These are phyloP conservation scores for Agonopterix subpropinquella DNA, from an alignment of 2,888 invertebrate species.

Conservation along the genomic window DNA sequence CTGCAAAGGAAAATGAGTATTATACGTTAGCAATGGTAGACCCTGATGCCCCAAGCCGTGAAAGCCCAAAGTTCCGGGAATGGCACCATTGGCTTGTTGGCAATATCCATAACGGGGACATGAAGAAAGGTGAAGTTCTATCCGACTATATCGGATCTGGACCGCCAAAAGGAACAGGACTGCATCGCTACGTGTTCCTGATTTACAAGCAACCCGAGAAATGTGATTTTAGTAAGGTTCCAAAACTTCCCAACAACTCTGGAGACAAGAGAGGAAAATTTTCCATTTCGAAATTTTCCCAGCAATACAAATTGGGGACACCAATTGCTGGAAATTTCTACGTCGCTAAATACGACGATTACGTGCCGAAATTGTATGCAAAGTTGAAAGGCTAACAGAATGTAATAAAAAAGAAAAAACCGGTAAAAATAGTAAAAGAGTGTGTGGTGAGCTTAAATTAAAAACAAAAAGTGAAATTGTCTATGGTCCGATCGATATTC, in stretches of 20 bases:
- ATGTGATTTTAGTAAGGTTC: constrained; percentile 51
- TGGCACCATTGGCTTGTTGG: constrained; percentile 88
- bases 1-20: constrained; percentile 70
- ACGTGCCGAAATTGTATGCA: constrained; percentile 68
- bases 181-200: constrained; percentile 83
- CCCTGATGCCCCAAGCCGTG: constrained; percentile 86
- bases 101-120: constrained; percentile 80
- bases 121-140: constrained; percentile 78
- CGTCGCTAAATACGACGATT: constrained; percentile 76
- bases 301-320: constrained; percentile 73
- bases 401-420: constrained; percentile 12
- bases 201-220: constrained; percentile 77
- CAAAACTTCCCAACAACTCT: constrained; percentile 57
- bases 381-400: constrained; percentile 47
- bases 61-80: constrained; percentile 80
- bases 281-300: constrained; percentile 73
- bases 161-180: constrained; percentile 82
- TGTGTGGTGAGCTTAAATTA: constrained; percentile 20
- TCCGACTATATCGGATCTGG: constrained; percentile 79
- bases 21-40: constrained; percentile 81
- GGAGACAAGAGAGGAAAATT: constrained; percentile 75
- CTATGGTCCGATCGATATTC: constrained; percentile 64
- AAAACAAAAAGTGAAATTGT: constrained; percentile 29
- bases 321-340: constrained; percentile 79
- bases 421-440: constrained; percentile 15